Evolutionary conservation across 2,113 vertebrate genomes (phyloP).

Genomic region (Cynopterus brachyotis): DNA sequence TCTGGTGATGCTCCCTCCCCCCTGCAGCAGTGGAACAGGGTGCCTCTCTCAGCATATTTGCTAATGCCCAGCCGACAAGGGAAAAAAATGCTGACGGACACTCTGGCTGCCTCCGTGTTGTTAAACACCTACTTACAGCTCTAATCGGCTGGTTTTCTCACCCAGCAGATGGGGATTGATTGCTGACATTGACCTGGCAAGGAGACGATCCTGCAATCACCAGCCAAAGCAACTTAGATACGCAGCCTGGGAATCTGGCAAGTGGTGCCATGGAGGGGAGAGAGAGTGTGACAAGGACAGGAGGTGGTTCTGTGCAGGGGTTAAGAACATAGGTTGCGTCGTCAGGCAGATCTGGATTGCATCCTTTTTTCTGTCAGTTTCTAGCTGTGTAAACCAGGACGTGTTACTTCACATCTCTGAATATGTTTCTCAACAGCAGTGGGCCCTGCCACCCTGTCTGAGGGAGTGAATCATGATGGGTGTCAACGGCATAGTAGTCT

Average conservation of each 20-base stretch:
- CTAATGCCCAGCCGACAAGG: constrained; percentile 28
- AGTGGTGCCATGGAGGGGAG: neutral
- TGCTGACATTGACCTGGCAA: constrained; percentile 68
- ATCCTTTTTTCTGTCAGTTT: neutral
- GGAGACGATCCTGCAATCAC: neutral
- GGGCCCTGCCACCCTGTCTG: neutral
- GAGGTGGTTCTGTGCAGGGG: neutral
- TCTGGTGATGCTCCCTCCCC: neutral
- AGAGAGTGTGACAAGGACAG: neutral
- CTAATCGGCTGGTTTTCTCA: constrained; percentile 58
- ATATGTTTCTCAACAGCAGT: neutral
- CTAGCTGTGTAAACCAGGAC: neutral
- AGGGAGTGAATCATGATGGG: neutral
- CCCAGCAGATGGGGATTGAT: constrained; percentile 52
- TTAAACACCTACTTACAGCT: constrained; percentile 71
- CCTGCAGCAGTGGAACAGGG: neutral
- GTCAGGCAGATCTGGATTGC: neutral
- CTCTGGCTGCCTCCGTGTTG: constrained; percentile 29
- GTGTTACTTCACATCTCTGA: neutral
- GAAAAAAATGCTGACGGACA: constrained; percentile 47
- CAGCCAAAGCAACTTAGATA: constrained; percentile 14
- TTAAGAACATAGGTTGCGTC: neutral
- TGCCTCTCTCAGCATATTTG: constrained; percentile 56
- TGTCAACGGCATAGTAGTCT: too few relatives aligned
- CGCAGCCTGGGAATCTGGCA: neutral